phyloP scores from a whole-genome alignment of 2,113 vertebrate species.

The Proterorhinus semilunaris region DNA sequence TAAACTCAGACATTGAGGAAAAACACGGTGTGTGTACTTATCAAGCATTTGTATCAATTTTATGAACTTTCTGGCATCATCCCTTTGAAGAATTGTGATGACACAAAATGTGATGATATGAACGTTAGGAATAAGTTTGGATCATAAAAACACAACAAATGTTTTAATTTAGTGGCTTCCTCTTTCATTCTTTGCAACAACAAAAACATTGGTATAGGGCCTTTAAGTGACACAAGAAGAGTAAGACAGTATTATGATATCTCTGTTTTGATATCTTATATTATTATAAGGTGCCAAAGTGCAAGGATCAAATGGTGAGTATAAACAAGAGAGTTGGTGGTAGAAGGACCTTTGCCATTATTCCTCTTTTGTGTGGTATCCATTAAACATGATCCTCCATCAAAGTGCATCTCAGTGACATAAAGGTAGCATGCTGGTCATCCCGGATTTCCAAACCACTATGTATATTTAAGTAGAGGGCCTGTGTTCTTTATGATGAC shows the following conservation, averaged over 20 bases:
- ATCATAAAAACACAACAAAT: no score
- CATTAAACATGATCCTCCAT: slow-evolving; percentile 87
- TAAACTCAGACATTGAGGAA: no score
- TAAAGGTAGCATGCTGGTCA: slow-evolving; percentile 56
- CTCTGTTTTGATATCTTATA: slow-evolving; percentile 3
- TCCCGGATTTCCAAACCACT: slow-evolving; percentile 74
- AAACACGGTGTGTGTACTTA: no score
- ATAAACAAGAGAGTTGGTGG: slow-evolving; percentile 66
- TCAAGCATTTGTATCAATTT: no score
- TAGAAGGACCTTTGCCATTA: slow-evolving; percentile 20
- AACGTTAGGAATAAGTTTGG: no score
- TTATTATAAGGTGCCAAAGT: slow-evolving; percentile 43
- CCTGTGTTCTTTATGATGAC: slow-evolving; percentile 60
- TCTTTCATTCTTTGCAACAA: no score
- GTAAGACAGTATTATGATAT: background rate
- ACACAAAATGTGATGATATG: no score
- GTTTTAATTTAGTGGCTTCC: no score
- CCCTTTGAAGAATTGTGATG: no score
- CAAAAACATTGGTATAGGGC: no score
- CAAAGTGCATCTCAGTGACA: slow-evolving; percentile 72
- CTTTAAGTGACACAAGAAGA: background rate
- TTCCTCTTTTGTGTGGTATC: slow-evolving; percentile 68
- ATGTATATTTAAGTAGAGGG: slow-evolving; percentile 76
- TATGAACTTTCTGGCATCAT: no score
- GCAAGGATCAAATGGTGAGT: slow-evolving; percentile 48